Conservation (phyloP, 2,113 vertebrate genomes). For the Acrocephalus arundinaceus region DNA sequence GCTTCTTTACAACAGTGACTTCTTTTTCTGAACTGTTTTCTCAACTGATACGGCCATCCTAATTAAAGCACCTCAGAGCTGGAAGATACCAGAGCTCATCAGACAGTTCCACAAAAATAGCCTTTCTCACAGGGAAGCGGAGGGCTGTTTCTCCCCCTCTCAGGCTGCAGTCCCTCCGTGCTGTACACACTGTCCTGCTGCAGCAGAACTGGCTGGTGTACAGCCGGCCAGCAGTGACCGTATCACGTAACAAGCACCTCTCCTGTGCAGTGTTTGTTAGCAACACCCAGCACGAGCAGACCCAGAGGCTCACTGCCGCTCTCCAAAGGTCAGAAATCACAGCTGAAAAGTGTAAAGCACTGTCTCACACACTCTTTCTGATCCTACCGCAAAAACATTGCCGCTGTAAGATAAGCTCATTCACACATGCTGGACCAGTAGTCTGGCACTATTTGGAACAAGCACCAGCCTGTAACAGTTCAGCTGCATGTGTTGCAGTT, state of each 20-base stretch:
- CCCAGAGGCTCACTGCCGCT: background rate
- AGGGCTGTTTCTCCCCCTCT: background rate
- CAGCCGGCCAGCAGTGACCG: background rate
- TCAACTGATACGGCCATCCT: background rate
- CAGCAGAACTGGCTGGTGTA: background rate
- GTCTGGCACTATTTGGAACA: background rate
- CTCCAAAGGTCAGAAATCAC: conserved; percentile 6
- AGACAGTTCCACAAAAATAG: conserved; percentile 9
- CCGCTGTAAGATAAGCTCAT: background rate
- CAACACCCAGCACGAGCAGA: background rate
- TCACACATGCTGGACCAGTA: background rate
- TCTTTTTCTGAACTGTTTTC: background rate
- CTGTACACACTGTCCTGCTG: conserved; percentile 11
- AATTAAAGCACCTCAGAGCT: background rate
- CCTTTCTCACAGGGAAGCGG: background rate
- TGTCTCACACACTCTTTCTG: background rate
- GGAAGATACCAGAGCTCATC: background rate
- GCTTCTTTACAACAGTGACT: background rate
- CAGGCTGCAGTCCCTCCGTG: background rate
- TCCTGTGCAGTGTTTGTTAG: background rate
- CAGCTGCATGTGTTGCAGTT: background rate
- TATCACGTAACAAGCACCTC: background rate
- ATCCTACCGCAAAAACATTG: background rate
- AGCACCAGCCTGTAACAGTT: background rate
- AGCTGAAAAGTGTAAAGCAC: background rate